phyloP scores from a whole-genome alignment of 2,797 vertebrate genomes.

The Crypturellus tataupa region DNA sequence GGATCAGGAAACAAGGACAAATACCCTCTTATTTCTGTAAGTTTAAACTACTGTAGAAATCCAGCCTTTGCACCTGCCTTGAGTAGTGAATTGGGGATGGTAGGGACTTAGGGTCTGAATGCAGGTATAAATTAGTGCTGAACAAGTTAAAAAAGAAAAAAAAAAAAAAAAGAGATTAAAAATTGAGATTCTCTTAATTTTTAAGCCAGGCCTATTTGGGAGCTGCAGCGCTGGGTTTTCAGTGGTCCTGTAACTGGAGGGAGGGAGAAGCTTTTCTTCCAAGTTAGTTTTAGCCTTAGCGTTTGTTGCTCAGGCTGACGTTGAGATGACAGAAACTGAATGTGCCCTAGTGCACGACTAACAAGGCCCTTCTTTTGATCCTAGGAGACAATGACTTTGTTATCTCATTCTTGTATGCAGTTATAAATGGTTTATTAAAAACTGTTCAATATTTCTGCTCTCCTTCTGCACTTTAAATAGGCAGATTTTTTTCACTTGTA shows the following conservation, averaged over 20 bases:
- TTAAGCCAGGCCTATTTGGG: neutral
- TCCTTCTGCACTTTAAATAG: constrained; percentile 14
- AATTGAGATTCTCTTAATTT: neutral
- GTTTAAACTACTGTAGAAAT: neutral
- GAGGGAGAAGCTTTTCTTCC: neutral
- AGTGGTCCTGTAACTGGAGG: neutral
- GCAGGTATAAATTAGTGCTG: neutral
- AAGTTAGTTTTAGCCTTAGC: neutral
- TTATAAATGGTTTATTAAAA: constrained; percentile 68
- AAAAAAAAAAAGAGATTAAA: no score
- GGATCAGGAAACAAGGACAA: neutral
- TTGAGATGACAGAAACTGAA: neutral
- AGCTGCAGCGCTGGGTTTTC: neutral
- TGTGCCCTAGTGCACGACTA: neutral
- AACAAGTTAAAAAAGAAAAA: neutral
- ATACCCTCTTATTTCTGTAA: neutral
- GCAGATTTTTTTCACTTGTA: constrained; percentile 39
- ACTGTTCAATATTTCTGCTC: constrained; percentile 55
- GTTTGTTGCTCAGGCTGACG: neutral
- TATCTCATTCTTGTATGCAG: constrained; percentile 24
- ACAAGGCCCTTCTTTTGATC: constrained; percentile 39
- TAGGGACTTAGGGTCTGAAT: neutral
- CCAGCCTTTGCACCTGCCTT: neutral
- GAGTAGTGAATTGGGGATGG: neutral
- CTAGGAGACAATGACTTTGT: neutral